Base-by-base conservation (phyloP, 2,797 vertebrate genomes). In the Buphagus erythrorhynchus region DNA sequence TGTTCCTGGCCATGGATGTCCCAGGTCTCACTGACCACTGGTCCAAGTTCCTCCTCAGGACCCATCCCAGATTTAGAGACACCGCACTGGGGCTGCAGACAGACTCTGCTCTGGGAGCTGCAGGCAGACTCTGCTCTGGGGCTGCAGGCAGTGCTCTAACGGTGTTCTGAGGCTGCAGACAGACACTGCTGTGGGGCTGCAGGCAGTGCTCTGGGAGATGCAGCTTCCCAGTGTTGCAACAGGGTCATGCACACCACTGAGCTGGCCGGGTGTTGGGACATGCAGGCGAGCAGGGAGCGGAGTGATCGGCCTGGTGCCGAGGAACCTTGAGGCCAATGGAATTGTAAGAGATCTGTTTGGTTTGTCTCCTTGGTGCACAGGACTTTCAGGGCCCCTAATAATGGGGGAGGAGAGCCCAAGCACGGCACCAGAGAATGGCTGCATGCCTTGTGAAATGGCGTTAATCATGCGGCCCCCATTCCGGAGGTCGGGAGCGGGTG, bases 211-310 rank as follows among this genome's bases (percentile, higher is more conserved):
- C 2, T 28, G 12, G 26, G 28, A 38, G 16, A 35, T 40, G 57
- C 29, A 42, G 0, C 26, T 59, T 62, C n/a, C 10, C n/a, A 18
- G 8, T 18, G 24, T 35, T 38, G 42, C 7, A 5, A 6, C 0
- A 1, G 29, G 11, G 10, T 25, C 25, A 36, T 4, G n/a, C 5
- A 5, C 52, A n/a, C 2, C 18, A 12, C 6, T 2, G 2, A 20
- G 4, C 3, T 15, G 31, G 21, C 31, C 1, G 0, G 10, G 20
- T 31, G 21, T 3, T 36, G 7, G 12, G 18, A 29, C 5, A 36
- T 11, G 22, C 12, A 14, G 40, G 10, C 5, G 0, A 2, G 16
- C 8, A n/a, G 43, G 21, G 11, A 6, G 3, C 1, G 10, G 3
- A 22, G 4, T 1, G 3, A 59, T 6, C 1, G 0, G 14, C 25